phyloP scores from a whole-genome alignment of 2,888 invertebrate species.

The Campaea margaritaria region DNA sequence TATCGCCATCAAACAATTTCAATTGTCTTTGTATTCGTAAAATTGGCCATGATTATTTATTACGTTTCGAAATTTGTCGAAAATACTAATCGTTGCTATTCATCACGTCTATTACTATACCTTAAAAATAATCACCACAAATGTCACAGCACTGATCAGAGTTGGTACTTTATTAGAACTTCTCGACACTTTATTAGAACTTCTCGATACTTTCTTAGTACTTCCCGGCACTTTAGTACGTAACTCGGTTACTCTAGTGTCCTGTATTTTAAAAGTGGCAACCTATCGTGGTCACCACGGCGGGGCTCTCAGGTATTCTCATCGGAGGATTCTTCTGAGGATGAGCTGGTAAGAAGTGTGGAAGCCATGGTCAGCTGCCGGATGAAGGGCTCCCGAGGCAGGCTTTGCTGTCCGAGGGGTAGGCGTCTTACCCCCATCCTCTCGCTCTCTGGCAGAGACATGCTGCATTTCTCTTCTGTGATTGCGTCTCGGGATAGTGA shows the following conservation, averaged over 20 bases:
- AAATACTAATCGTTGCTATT: constrained; percentile 14
- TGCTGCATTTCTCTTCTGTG: constrained; percentile 89
- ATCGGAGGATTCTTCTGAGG: constrained; percentile 82
- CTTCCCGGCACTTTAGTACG: constrained; percentile 4
- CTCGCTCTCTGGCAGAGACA: constrained; percentile 87
- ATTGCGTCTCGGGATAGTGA: constrained; percentile 88
- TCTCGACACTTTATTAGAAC: constrained; percentile 37
- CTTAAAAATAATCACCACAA: constrained; percentile 23
- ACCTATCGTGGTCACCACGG: constrained; percentile 81
- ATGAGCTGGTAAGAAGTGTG: constrained; percentile 87
- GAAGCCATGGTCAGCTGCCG: constrained; percentile 87
- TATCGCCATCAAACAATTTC: too few relatives aligned
- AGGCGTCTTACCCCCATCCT: constrained; percentile 79
- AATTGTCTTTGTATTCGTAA: too few relatives aligned
- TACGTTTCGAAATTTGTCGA: too few relatives aligned
- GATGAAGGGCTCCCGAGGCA: constrained; percentile 85
- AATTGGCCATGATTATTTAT: too few relatives aligned
- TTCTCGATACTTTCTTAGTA: background rate
- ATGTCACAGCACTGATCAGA: constrained; percentile 39
- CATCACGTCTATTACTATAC: constrained; percentile 13
- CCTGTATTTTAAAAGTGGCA: constrained; percentile 79
- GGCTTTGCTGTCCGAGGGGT: constrained; percentile 84
- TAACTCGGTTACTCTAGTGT: constrained; percentile 65
- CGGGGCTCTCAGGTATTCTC: constrained; percentile 82
- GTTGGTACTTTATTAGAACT: constrained; percentile 6